Conservation (phyloP, 92 coral and sea anemone genomes). For the Palythoa caribaeorum region DNA sequence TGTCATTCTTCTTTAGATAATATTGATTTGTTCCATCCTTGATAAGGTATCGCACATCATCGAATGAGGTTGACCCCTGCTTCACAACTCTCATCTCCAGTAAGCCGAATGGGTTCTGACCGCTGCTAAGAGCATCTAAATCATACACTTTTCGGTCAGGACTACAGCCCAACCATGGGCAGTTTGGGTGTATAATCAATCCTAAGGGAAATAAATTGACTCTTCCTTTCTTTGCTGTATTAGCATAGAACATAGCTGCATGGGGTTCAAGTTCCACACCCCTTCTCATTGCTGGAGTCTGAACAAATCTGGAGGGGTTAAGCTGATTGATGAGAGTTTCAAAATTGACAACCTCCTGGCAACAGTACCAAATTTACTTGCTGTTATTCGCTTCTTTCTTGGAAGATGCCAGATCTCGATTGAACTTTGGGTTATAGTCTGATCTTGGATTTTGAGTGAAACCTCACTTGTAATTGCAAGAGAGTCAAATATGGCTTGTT, state of each 20-base stretch:
- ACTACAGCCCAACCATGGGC: conserved; percentile 76
- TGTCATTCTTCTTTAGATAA: conserved; percentile 37
- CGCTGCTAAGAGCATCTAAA: conserved; percentile 27
- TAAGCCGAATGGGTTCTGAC: conserved; percentile 51
- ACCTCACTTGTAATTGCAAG: conserved; percentile 13
- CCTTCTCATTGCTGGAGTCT: conserved; percentile 59
- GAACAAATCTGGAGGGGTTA: conserved; percentile 46
- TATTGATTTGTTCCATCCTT: conserved; percentile 43
- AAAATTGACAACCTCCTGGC: conserved; percentile 52
- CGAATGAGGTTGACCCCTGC: conserved; percentile 50
- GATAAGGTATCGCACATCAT: conserved; percentile 50
- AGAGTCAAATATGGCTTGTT: not conserved
- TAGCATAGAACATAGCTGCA: conserved; percentile 62
- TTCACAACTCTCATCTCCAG: conserved; percentile 62
- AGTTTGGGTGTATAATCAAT: conserved; percentile 55
- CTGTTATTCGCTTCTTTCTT: conserved; percentile 64
- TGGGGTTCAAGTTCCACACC: conserved; percentile 58
- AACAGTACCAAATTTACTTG: conserved; percentile 72
- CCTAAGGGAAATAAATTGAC: conserved; percentile 61
- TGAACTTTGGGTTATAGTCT: conserved; percentile 60
- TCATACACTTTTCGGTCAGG: conserved; percentile 70
- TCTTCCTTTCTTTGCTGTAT: conserved; percentile 24
- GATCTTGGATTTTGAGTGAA: conserved; percentile 40
- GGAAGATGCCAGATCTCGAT: conserved; percentile 62
- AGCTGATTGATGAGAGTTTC: conserved; percentile 63